Conservation (phyloP, 2,113 vertebrate genomes). For the Vulpes vulpes region DNA sequence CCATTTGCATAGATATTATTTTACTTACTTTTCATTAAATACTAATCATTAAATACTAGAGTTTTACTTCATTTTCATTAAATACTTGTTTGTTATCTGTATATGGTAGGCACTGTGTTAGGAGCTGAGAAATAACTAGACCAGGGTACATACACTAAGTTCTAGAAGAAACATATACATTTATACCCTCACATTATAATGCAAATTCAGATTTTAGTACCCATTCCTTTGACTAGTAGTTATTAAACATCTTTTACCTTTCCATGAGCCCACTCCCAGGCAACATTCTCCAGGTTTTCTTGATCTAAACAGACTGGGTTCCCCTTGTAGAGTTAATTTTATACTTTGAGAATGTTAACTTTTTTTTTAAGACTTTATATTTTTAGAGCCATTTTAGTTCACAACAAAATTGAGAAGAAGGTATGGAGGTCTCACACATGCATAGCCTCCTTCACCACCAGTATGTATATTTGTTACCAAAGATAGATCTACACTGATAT, state of each 20-base stretch:
- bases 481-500: background rate
- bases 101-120: background rate
- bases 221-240: background rate
- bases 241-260: background rate
- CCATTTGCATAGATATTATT: background rate
- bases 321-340: background rate
- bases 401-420: background rate
- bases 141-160: background rate
- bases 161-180: background rate
- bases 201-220: background rate
- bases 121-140: background rate
- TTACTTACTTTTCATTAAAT: background rate
- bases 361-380: background rate
- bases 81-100: too few relatives aligned
- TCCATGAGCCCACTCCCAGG: background rate
- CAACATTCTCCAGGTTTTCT: background rate
- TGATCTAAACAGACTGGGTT: background rate
- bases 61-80: too few relatives aligned
- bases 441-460: background rate
- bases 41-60: too few relatives aligned
- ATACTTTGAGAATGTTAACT: background rate
- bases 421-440: background rate
- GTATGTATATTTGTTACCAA: background rate
- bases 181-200: background rate
- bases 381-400: background rate